Evolutionary conservation across 2,113 vertebrate genomes (phyloP).

Genomic region (Neolamprologus fasciatus): DNA sequence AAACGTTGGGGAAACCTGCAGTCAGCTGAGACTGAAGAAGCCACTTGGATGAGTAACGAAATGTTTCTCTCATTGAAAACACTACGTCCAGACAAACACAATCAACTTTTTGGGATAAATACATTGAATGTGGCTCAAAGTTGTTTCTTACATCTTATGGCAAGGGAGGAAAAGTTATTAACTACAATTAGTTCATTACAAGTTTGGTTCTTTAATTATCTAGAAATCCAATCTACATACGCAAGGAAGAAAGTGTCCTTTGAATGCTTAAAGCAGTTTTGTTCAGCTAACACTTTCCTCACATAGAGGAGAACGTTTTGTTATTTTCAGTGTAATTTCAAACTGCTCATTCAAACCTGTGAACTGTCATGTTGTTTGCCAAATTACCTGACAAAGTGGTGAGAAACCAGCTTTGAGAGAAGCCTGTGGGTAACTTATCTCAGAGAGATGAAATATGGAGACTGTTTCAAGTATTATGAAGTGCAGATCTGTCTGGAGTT

Average conservation of each 20-base stretch:
- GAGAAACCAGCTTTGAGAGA: conserved; percentile 5
- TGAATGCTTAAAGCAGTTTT: background rate
- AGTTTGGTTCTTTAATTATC: background rate
- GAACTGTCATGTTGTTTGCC: background rate
- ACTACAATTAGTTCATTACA: background rate
- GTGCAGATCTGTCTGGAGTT: background rate
- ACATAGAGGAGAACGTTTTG: background rate
- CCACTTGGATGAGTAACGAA: background rate
- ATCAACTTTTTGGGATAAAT: background rate
- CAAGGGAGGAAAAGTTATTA: background rate
- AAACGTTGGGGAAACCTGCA: background rate
- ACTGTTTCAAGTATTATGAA: background rate
- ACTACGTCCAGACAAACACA: background rate
- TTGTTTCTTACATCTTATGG: background rate
- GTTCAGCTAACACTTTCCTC: background rate
- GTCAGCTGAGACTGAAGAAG: background rate
- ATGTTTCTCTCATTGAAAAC: background rate
- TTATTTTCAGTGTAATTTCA: background rate
- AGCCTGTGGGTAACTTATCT: background rate
- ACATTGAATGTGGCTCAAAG: background rate
- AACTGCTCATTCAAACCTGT: background rate
- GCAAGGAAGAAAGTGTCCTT: background rate
- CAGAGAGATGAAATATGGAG: conserved; percentile 1
- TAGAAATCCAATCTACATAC: background rate
- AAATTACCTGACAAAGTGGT: conserved; percentile 25